Base-by-base conservation (phyloP, 2,797 vertebrate species). In the Periophthalmus magnuspinnatus region DNA sequence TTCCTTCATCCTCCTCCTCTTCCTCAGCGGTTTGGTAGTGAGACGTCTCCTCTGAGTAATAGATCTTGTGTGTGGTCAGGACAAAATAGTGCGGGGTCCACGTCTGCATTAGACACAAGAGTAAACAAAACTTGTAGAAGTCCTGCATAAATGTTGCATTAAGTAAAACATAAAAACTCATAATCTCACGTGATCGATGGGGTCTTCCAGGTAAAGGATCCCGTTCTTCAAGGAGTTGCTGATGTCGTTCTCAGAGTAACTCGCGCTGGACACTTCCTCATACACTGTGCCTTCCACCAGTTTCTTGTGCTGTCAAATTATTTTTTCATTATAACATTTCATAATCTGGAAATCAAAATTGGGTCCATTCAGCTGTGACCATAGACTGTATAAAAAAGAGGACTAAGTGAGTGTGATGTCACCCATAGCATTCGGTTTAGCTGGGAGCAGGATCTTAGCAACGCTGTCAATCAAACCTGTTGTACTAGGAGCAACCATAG, bases 221-320 rank as follows among this genome's bases (percentile, higher is more conserved):
- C 97, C 98, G 0, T 99, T 99, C 91, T 98, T 99, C 89, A 99
- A 97, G 66, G 98, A 99, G 92, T 99, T 99, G 94, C 98, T 99
- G 93, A 99, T 98, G 84, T 99, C 98, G 0, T 98, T 99, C 90
- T 99, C 98, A 0, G 97, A 97, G 88, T 98, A 99, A 1, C 95
- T 94, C 0, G 97, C 96, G 0, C 94, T 94, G 38, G 97, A 97
- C 64, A 99, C 94, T 82, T 99, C 98, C 83, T 99, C 98, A 0
- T 99, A 99, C 34, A 97, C 95, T 11, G 97, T 98, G 84, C 97
- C 98, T 83, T 99, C 98, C 0, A 97, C 97, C 61, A 99, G 93
- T 88, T 99, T 99, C 94, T 99, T 99, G 93, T 99, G 98, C 98
- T 99, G 83, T 16, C 32, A 60, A n/a, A 60, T 1, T 33, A 66